Evolutionary conservation across 1,140 invertebrate genomes (phyloP).

Genomic region (Caerostris darwini): DNA sequence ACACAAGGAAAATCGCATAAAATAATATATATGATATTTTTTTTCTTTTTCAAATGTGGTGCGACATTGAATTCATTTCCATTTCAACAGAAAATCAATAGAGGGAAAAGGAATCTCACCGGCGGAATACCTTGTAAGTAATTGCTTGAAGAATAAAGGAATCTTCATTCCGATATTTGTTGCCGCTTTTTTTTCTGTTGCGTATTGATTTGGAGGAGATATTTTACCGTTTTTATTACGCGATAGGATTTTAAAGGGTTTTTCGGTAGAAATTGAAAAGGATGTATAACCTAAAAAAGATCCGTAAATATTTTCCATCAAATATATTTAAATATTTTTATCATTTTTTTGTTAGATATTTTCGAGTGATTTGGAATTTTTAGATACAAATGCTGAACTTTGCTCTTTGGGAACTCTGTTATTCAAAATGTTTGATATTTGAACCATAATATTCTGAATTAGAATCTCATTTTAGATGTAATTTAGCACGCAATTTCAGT

Average conservation of each 20-base stretch:
- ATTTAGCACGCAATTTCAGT: no score
- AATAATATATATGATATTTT: background rate
- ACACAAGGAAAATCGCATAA: background rate
- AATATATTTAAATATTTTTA: background rate
- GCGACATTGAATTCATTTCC: background rate
- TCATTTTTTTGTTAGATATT: no score
- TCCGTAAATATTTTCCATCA: background rate
- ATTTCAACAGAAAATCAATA: conserved; percentile 25
- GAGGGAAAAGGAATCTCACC: background rate
- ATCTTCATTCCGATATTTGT: background rate
- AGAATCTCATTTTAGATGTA: no score
- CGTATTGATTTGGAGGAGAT: background rate
- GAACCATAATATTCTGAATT: no score
- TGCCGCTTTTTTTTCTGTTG: background rate
- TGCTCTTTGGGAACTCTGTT: no score
- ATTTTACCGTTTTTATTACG: background rate
- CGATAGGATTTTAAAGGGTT: background rate
- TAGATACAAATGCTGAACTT: no score
- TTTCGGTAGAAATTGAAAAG: background rate
- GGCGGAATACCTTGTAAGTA: background rate
- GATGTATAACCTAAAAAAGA: background rate
- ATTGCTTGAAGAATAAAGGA: background rate
- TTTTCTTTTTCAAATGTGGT: background rate
- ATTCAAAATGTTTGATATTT: no score
- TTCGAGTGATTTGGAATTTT: no score